Base-by-base conservation (phyloP, 2,797 vertebrate species). In the Rhinatrema bivittatum region DNA sequence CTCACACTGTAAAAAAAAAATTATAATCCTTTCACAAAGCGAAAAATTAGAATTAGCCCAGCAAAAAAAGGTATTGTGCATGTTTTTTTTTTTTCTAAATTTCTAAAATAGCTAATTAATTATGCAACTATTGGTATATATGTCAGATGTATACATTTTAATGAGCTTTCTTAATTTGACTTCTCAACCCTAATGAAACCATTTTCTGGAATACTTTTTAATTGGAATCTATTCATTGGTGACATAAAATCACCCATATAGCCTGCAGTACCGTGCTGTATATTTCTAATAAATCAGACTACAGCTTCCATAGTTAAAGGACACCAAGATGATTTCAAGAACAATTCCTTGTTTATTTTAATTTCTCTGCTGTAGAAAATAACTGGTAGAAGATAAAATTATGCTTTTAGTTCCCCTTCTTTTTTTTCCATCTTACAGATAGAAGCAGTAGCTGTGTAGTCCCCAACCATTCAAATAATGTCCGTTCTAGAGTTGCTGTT, bases 91-190 rank as follows among this genome's bases (percentile, higher is more conserved):
- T 60, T 36, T 4, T 41, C 14, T 24, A 60, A 59, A 47, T 57
- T 10, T 57, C 28, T 48, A 60, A 62, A 68, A 41, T 5, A 48
- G 24, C 14, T 57, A 36, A 71, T 68, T 43, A 74, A 71, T 74
- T 71, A 72, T 73, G 78, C 54, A 78, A 26, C 6, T 19, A 4
- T 25, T 14, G 25, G 20, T 59, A 7, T 47, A 31, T 48, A 32
- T 40, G 53, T 31, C 50, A 68, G 45, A 64, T 52, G 45, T 56
- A 49, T 22, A 45, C 39, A 50, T 68, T 72, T 65, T 68, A 69
- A 60, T 66, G 50, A 66, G 48, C n/a, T 58, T 64, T 47, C 38
- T 30, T 59, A 22, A 64, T 70, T 60, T 65, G 24, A 61, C 37
- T 67, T 62, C 39, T 23, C 12, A 13, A 39, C 44, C 9, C 39